Base-by-base conservation (phyloP, 2,797 vertebrate genomes). In the Bovichtus diacanthus region DNA sequence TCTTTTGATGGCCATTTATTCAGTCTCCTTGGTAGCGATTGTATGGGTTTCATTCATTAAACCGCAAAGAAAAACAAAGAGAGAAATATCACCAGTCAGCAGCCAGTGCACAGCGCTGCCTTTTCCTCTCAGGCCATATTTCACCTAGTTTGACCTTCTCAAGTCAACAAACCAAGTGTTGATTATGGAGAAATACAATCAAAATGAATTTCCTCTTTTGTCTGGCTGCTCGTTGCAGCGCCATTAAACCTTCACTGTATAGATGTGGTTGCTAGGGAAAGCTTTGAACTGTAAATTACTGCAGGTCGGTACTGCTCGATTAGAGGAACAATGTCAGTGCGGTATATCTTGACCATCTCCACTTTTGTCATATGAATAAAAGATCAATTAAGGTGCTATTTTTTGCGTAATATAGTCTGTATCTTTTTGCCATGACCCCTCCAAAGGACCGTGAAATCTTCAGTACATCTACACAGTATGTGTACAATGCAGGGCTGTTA, bases 11-110 rank as follows among this genome's bases (percentile, higher is more conserved):
- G 76, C 70, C 78, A 61, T 87, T 93, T 88, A 73, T 91, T 85
- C 60, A 2, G 85, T 92, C 84, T 93, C 92, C 90, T 89, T 89
- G 91, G 92, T 93, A 92, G 90, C 92, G 74, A 84, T 91, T 92
- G 88, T 88, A 56, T 62, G 73, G 74, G 78, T 84, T 88, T 90
- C 81, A 90, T 92, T 92, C 90, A 89, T 88, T 90, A 87, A 81
- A 80, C 78, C 15, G n/a, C 76, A 71, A 81, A 84, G 47, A 76
- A 88, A 90, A 90, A 89, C 86, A 89, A 82, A 75, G 62, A 68
- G 81, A 91, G 87, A 95, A 91, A 90, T 92, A 93, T 92, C 67
- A 74, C 91, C 90, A 83, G 91, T 91, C 91, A 83, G 64, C 76
- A 83, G 80, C 59, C 66, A 74, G 54, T 38, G 69, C 66, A 43